A percentile compares a stretch with the other conserved stretches of the same genome.
These are phyloP conservation scores for Takifugu bimaculatus DNA, from an alignment of 2,113 vertebrate genomes.

Conservation along the genomic window DNA sequence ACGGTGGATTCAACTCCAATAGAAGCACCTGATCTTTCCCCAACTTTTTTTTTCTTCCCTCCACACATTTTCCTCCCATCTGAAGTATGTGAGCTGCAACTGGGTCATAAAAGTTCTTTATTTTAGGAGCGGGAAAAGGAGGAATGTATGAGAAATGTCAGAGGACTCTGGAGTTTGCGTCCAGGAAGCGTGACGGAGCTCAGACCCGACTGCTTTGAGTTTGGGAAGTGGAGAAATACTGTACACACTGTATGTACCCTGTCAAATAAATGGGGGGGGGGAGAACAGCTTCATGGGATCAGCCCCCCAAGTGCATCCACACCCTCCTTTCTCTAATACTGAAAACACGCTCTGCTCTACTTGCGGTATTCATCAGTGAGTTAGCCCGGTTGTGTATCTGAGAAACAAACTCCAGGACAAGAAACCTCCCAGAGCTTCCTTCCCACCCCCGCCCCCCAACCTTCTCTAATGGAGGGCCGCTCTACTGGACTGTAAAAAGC, in stretches of 20 bases:
- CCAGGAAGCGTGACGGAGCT: constrained; percentile 55
- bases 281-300: constrained; percentile 58
- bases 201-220: constrained; percentile 52
- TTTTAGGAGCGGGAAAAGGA: constrained; percentile 9
- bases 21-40: constrained; percentile 9
- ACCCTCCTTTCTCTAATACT: constrained; percentile 22
- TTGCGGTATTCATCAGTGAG: constrained; percentile 57
- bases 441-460: constrained; percentile 25
- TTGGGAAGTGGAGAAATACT: constrained; percentile 52
- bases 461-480: constrained; percentile 37
- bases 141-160: constrained; percentile 40
- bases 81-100: constrained; percentile 4
- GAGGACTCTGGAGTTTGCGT: constrained; percentile 49
- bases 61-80: constrained; percentile 34
- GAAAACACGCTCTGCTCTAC: constrained; percentile 35
- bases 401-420: constrained; percentile 65
- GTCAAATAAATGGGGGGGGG: constrained; percentile 55
- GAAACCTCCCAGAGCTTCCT: constrained; percentile 55
- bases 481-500: constrained; percentile 58
- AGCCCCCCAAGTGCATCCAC: constrained; percentile 48
- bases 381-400: constrained; percentile 57
- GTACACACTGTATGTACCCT: constrained; percentile 17
- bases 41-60: constrained; percentile 23
- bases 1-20: no score
- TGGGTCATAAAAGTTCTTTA: no score